Evolutionary conservation across 2,113 vertebrate species (phyloP), one percentile per base, ranked within the genome.

Genomic region (Delphinus delphis): DNA sequence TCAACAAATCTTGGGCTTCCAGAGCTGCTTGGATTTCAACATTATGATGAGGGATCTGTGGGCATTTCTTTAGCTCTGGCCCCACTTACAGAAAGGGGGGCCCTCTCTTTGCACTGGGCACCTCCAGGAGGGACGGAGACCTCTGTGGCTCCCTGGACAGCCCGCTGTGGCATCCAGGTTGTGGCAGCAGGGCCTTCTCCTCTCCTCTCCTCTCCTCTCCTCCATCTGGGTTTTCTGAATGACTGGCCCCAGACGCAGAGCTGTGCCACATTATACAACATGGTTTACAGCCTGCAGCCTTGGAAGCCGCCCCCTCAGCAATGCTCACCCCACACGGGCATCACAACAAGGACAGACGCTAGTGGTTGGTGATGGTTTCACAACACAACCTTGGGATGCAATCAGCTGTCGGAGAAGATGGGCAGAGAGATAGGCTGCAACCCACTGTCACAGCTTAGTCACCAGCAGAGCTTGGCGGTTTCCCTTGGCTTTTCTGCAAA

Each of bases 401-500:
- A n/a, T 9, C 6, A 4, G 36, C 71, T 58, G 47, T 68, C 31
- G 1, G 41, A 68, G 84, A 38, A 85, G 47, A 76, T 9, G 31
- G 13, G 58, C 89, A 41, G 31, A 70, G 74, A 44, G 8, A 74
- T 12, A 13, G 77, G 55, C 73, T 50, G 13, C 15, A 1, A n/a
- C 63, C 50, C 76, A 31, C 17, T 3, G 58, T 28, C 68, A 13
- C 15, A 50, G 82, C 28, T 80, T 47, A 77, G 25, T 53, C 67
- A 83, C 15, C 74, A 81, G 65, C 79, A 23, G 12, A 15, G 31
- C 55, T 4, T 53, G 68, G 96, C 47, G 63, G 68, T 96, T 96
- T 90, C 83, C 82, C 90, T 93, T 0, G 0, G 53, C 58, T 71
- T 71, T 79, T 92, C 68, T 97, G 89, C 82, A 90, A 92, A 96